Evolutionary conservation across 2,797 vertebrate genomes (phyloP).

Genomic region (Morelia viridis): DNA sequence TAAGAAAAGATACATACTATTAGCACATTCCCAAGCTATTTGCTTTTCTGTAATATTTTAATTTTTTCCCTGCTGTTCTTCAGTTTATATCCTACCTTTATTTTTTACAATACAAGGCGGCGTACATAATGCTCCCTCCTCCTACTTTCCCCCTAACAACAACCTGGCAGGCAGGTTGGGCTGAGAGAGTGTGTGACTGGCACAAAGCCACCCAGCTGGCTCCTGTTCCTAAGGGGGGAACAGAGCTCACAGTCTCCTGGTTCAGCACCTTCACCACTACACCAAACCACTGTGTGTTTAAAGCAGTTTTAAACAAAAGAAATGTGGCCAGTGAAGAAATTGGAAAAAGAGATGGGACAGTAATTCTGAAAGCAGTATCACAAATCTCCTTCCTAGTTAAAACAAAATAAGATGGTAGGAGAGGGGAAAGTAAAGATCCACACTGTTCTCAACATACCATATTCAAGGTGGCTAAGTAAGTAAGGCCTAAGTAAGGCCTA

Average conservation of each 20-base stretch:
- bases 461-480: neutral
- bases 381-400: neutral
- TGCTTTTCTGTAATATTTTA: too few species aligned
- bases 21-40: neutral
- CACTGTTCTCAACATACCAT: neutral
- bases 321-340: neutral
- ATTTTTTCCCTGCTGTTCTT: too few species aligned
- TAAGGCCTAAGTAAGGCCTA: neutral
- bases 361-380: neutral
- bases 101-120: too few species aligned
- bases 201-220: neutral
- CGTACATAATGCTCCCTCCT: too few species aligned
- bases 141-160: too few species aligned
- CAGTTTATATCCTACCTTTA: too few species aligned
- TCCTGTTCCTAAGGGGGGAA: neutral
- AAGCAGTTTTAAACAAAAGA: neutral
- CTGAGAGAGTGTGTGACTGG: neutral
- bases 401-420: neutral
- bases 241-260: neutral
- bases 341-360: neutral
- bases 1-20: neutral
- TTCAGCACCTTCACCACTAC: neutral
- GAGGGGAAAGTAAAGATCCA: neutral
- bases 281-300: neutral
- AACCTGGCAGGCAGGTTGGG: too few species aligned